Evolutionary conservation across 1,140 invertebrate genomes (phyloP), one percentile per base, ranked within the genome.

Genomic region (Danaus melanippus): DNA sequence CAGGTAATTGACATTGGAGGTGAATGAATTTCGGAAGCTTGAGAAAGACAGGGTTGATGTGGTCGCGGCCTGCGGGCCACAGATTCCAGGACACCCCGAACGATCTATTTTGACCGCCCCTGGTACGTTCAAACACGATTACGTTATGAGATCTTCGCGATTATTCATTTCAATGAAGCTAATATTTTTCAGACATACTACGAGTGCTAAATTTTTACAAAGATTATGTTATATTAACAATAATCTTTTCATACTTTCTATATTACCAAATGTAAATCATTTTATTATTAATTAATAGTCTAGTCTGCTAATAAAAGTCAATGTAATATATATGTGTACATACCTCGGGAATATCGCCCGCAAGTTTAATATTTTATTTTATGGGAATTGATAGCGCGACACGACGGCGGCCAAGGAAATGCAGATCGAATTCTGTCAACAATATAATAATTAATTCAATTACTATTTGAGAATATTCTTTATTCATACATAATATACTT

Each of bases 1-100:
- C 93, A 97, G 86, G 93, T 95, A 96, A 92, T 96, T 96, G 90
- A 97, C 96, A 96, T 97, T 97, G 79, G 93, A 92, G 84, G 95
- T 95, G 89, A 97, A 96, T 79, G 95, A 96, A 84, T 94, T 95
- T 69, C 95, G 94, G 89, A 97, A 97, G 90, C 93, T 96, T 91
- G 94, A 95, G 94, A 97, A 97, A 90, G 96, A 96, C 96, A 97
- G 96, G 91, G 95, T 97, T 94, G 92, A 92, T 90, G 92, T 90
- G 84, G 85, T 86, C 76, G 85, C 85, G 87, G 87, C 83, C 87
- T 88, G 86, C 71, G 87, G 87, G 84, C 87, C 85, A 87, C 87
- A 88, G 81, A 88, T 88, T 60, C 87, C 87, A 71, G 87, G 87
- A 75, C 86, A 88, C 81, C 83, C 86, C 68, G 86, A 83, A 64